These are phyloP conservation scores for Sphaeramia orbicularis DNA, from an alignment of 2,797 vertebrate genomes.

Conservation along the genomic window DNA sequence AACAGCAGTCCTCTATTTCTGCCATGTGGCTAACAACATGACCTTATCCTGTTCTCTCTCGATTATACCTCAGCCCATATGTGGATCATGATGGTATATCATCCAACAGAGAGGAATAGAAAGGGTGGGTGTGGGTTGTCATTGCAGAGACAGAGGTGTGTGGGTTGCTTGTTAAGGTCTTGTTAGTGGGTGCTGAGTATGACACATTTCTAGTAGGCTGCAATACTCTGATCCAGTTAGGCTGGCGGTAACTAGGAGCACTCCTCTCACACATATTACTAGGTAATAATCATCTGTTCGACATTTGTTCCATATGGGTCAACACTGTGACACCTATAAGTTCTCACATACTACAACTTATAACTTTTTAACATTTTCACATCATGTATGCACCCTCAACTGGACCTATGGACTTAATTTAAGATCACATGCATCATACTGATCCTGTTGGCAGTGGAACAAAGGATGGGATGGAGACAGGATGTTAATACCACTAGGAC, in stretches of 20 bases:
- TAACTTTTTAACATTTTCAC: too few relatives aligned
- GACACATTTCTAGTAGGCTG: slow-evolving; percentile 63
- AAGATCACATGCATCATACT: too few relatives aligned
- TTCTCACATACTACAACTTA: background rate
- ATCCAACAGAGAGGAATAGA: slow-evolving; percentile 29
- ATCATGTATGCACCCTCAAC: too few relatives aligned
- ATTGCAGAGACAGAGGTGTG: slow-evolving; percentile 58
- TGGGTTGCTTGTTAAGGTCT: slow-evolving; percentile 68
- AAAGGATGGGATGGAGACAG: background rate
- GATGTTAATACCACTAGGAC: too few relatives aligned
- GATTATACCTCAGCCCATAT: slow-evolving; percentile 34
- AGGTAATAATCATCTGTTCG: slow-evolving; percentile 55
- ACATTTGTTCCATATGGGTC: slow-evolving; percentile 22
- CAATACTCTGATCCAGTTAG: slow-evolving; percentile 50
- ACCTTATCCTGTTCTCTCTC: slow-evolving; percentile 40
- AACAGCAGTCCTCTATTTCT: slow-evolving; percentile 25
- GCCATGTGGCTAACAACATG: slow-evolving; percentile 41
- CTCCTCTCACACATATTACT: slow-evolving; percentile 29
- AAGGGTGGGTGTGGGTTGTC: slow-evolving; percentile 57
- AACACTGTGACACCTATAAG: background rate
- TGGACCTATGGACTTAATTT: too few relatives aligned
- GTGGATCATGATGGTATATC: slow-evolving; percentile 29
- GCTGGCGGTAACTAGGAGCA: slow-evolving; percentile 22
- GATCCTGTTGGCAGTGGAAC: background rate
- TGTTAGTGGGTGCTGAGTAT: slow-evolving; percentile 63